Base-by-base conservation (phyloP, 1,140 invertebrate genomes). In the Cherax destructor region DNA sequence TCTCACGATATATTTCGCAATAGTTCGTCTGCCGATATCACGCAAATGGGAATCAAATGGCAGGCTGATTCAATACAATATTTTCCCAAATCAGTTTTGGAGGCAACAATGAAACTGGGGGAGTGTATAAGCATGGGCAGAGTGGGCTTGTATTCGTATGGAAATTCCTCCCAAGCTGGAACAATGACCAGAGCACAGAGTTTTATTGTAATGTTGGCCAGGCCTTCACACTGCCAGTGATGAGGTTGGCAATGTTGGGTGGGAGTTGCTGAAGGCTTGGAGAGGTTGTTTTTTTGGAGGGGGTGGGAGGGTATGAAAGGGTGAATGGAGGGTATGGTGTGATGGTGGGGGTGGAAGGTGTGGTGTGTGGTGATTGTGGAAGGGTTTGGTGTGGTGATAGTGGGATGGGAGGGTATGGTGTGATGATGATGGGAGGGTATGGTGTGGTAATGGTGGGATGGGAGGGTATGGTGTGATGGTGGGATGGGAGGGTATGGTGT, bases 71-170 rank as follows among this genome's bases (percentile, higher is more conserved):
- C 78, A 56, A 50, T 52, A 30, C 78, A 79, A 49, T 52, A 80
- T 80, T 80, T n/a, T 80, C 47, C 10, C 47, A 80, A 80, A 80
- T 80, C 78, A 80, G 78, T 80, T 80, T 80, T 80, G 47, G 47
- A 9, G 16, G 16, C 49, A 49, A 80, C 78, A 56, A 80, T 80
- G 78, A 50, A 80, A 30, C 78, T 6, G 18, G 47, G 61, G 61
- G 18, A 65, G n/a, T 80, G 47, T 80, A 78, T 80, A 80, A 79
- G 78, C 78, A 56, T 56, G 78, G 78, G n/a, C 30, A 5, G 78
- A 80, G 78, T 80, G 78, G 78, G 78, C 16, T 80, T 50, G 78
- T 80, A 80, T 80, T 80, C 78, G 49, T 50, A 80, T 50, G 47
- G 7, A 80, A 80, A 79, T 50, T 50, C 7, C 1, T 9, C 78